A percentile compares a stretch with the other conserved stretches of the same genome.
Conservation (phyloP, 2,113 vertebrate genomes). For the Balaenoptera acutorostrata region DNA sequence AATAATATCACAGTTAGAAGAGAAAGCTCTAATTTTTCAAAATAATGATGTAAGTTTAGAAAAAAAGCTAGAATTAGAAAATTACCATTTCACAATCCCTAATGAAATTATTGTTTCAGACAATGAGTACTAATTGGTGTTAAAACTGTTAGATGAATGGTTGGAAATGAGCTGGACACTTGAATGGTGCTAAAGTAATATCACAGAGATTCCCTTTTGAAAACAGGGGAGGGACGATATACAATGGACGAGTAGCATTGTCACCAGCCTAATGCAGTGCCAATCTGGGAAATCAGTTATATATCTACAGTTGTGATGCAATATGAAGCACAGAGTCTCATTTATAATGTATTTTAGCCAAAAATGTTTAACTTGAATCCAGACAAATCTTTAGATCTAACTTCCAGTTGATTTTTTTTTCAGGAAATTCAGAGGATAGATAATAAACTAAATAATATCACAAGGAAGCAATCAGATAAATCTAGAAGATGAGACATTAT, state of each 20-base stretch:
- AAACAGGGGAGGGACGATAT: not conserved
- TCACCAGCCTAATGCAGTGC: not conserved
- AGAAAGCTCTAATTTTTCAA: not conserved
- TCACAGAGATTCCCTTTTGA: not conserved
- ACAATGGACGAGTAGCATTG: not conserved
- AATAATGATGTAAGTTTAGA: not conserved
- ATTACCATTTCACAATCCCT: not conserved
- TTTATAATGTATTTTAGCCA: not conserved
- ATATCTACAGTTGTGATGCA: not conserved
- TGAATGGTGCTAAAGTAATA: not conserved
- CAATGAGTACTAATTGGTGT: not conserved
- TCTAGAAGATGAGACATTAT: not conserved
- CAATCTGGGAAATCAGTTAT: not conserved
- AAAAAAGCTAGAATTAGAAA: not conserved
- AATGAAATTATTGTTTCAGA: not conserved
- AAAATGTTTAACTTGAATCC: not conserved
- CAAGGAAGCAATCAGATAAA: not conserved
- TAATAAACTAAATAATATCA: not conserved
- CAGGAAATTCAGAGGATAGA: not conserved
- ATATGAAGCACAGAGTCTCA: not conserved
- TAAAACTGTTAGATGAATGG: not conserved
- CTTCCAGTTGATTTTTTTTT: not conserved
- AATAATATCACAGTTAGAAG: not conserved
- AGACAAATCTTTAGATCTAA: not conserved
- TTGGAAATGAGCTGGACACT: not conserved